A percentile compares a stretch with the other conserved stretches of the same genome.
phyloP scores from a whole-genome alignment of 2,888 invertebrate species.

The Willowsia nigromaculata region DNA sequence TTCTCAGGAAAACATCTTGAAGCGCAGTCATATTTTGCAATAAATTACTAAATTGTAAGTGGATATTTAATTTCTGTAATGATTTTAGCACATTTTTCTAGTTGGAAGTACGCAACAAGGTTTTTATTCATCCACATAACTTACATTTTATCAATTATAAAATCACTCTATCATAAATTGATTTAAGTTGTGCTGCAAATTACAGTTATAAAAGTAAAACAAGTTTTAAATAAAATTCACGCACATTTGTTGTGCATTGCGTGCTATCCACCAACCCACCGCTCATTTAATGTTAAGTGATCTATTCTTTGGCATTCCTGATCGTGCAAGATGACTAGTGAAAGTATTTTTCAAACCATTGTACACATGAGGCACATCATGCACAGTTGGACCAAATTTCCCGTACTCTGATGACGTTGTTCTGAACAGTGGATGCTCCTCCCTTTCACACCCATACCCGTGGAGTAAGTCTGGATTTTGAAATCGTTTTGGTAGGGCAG shows the following conservation, averaged over 20 bases:
- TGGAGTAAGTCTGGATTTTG: slow-evolving; percentile 87
- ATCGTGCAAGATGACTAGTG: slow-evolving; percentile 85
- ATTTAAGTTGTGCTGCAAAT: too few species aligned
- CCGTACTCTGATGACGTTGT: slow-evolving; percentile 92
- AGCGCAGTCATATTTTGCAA: neutral
- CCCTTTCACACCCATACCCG: slow-evolving; percentile 86
- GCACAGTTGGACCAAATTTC: slow-evolving; percentile 86
- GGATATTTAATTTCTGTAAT: too few species aligned
- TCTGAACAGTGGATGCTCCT: slow-evolving; percentile 89
- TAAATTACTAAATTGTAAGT: neutral
- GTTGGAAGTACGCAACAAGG: too few species aligned
- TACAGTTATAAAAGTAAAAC: too few species aligned
- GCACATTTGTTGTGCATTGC: too few species aligned
- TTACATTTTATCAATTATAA: too few species aligned
- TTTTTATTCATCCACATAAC: too few species aligned
- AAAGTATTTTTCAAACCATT: slow-evolving; percentile 89
- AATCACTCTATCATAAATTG: too few species aligned
- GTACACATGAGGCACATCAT: slow-evolving; percentile 88
- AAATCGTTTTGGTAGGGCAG: slow-evolving; percentile 86
- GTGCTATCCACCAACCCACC: neutral
- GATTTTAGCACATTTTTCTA: too few species aligned
- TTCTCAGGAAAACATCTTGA: neutral
- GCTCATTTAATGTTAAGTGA: slow-evolving; percentile 84
- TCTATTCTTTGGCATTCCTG: slow-evolving; percentile 91
- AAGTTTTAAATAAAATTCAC: too few species aligned